These are phyloP conservation scores for Cetoscarus ocellatus DNA, from an alignment of 2,797 vertebrate species.

Conservation along the genomic window DNA sequence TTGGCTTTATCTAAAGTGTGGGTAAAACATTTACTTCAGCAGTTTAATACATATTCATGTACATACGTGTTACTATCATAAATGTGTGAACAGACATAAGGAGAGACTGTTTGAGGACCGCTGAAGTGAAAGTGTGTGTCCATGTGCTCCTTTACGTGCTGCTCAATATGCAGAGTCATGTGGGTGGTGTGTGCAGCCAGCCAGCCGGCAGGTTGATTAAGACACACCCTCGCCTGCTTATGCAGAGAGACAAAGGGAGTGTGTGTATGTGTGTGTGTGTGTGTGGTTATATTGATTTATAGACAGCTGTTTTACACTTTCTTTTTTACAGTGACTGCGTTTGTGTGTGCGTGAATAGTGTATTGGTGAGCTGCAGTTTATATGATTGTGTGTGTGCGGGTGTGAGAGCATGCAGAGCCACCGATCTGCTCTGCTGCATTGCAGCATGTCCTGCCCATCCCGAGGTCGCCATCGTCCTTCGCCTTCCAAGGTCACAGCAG, in stretches of 20 bases:
- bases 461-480: conserved; percentile 72
- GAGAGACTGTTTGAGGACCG: neutral
- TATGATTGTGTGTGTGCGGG: conserved; percentile 23
- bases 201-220: conserved; percentile 54
- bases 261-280: conserved; percentile 4
- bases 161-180: conserved; percentile 54
- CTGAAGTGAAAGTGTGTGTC: conserved; percentile 12
- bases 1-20: too few species aligned
- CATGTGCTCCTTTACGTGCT: conserved; percentile 15
- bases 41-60: neutral
- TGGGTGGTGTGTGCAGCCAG: conserved; percentile 45
- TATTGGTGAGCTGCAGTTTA: conserved; percentile 23
- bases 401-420: conserved; percentile 64
- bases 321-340: conserved; percentile 31
- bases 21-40: neutral
- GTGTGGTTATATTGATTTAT: conserved; percentile 36
- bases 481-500: conserved; percentile 77
- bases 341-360: conserved; percentile 15
- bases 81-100: neutral
- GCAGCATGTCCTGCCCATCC: conserved; percentile 80
- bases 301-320: conserved; percentile 26
- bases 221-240: conserved; percentile 62
- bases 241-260: conserved; percentile 24
- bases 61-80: neutral
- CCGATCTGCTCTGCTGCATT: conserved; percentile 85